Percentiles rank a stretch among this genome's conserved stretches.
Conservation (phyloP, 2,797 vertebrate genomes). For the Notolepis coatsorum region DNA sequence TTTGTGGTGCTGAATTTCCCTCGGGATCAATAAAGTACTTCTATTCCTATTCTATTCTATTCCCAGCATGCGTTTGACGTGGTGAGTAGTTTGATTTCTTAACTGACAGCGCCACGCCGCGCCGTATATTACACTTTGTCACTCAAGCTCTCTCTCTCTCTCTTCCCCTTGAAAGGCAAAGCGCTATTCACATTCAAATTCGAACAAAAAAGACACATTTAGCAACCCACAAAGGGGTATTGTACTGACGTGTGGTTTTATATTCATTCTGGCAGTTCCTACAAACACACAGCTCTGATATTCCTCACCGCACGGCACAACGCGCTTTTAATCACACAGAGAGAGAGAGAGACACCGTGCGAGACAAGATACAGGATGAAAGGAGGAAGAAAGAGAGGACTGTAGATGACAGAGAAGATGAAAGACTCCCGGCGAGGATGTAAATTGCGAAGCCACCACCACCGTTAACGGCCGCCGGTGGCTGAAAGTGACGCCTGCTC, state of each 20-base stretch:
- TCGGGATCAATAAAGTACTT: too few species aligned
- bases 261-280: slow-evolving; percentile 24
- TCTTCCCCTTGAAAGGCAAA: slow-evolving; percentile 14
- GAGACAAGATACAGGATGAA: slow-evolving; percentile 23
- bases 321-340: slow-evolving; percentile 14
- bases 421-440: not conserved
- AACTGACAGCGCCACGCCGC: not conserved
- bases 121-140: not conserved
- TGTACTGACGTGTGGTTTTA: slow-evolving; percentile 11
- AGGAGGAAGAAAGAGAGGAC: slow-evolving; percentile 3
- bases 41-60: too few species aligned
- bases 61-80: too few species aligned
- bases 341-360: slow-evolving; percentile 2
- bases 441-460: slow-evolving; percentile 3
- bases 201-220: slow-evolving; percentile 9
- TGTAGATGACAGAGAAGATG: slow-evolving; percentile 33
- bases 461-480: slow-evolving; percentile 8
- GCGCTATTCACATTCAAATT: slow-evolving; percentile 7
- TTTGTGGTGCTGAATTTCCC: too few species aligned
- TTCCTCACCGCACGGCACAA: not conserved
- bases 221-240: slow-evolving; percentile 12
- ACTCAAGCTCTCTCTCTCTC: not conserved
- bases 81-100: not conserved
- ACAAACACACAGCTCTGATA: slow-evolving; percentile 12
- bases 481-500: too few species aligned